Evolutionary conservation across 2,113 vertebrate genomes (phyloP).

Genomic region (Dicentrarchus labrax): DNA sequence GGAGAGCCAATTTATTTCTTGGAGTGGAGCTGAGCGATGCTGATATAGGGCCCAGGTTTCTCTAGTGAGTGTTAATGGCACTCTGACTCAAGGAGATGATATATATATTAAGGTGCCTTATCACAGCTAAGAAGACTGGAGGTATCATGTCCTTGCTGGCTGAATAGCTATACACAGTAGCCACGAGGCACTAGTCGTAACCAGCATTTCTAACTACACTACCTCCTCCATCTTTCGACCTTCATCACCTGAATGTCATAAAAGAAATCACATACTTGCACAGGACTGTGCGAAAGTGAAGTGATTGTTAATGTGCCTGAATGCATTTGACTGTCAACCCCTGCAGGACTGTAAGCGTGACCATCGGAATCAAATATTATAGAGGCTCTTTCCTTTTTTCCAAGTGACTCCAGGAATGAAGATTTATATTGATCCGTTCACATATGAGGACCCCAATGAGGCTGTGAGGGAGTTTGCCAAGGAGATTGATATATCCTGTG

Average conservation of each 20-base stretch:
- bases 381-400: conserved; percentile 74
- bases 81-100: conserved; percentile 67
- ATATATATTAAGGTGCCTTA: conserved; percentile 64
- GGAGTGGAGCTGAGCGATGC: conserved; percentile 69
- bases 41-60: conserved; percentile 67
- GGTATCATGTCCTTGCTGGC: conserved; percentile 58
- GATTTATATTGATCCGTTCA: conserved; percentile 99
- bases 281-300: conserved; percentile 38
- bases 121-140: conserved; percentile 49
- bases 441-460: conserved; percentile 98
- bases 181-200: conserved; percentile 37
- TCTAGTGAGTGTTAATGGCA: conserved; percentile 69
- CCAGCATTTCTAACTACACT: conserved; percentile 48
- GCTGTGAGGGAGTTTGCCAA: conserved; percentile 98
- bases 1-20: conserved; percentile 82
- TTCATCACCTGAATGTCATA: conserved; percentile 38
- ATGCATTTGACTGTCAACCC: conserved; percentile 35
- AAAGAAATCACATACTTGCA: conserved; percentile 24
- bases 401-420: conserved; percentile 99
- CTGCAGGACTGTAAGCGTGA: conserved; percentile 2
- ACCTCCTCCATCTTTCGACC: conserved; percentile 38
- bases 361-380: conserved; percentile 72
- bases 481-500: conserved; percentile 98
- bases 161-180: conserved; percentile 35
- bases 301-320: conserved; percentile 40